Base-by-base conservation (phyloP, 2,797 vertebrate genomes). In the Urophycis tenuis region DNA sequence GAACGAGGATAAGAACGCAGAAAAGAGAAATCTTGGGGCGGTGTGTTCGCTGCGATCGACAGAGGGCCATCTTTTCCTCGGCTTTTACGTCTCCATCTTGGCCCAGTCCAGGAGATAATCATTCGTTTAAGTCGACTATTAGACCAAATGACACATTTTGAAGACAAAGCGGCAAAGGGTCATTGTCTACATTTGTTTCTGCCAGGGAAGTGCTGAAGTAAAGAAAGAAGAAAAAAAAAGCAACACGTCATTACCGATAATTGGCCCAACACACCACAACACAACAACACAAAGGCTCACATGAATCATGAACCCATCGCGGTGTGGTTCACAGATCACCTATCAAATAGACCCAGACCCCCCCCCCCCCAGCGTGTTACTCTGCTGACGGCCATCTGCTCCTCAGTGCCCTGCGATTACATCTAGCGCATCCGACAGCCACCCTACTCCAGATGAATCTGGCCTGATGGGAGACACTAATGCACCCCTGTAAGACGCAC, bases 351-450 rank as follows among this genome's bases (percentile, higher is more conserved):
- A 60, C 53, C 53, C 53, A 17, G 35, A 36, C 35, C 35, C 45
- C 35, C 35, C 35, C 35, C 35, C 35, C 35, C 35, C 35, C 35
- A 0, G 17, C 22, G 53, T 60, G 45, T 25, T n/a, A n/a, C 53
- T 60, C 19, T 60, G 53, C n/a, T 6, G 53, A 34, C 33, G 15
- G 83, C 76, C 78, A 84, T 87, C 87, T 88, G 85, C 80, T 32
- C 69, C 33, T 85, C 78, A 53, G 74, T 74, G 83, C 82, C 76
- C 80, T 64, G 36, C 80, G 84, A 89, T 86, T 72, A 81, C 72
- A 89, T 90, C 85, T 80, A 19, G 75, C 72, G 79, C 81, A 87
- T 70, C 53, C 11, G 75, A 29, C 74, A 84, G 77, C 73, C 75
- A 71, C 74, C 70, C 74, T 49, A 45, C 41, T 74, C 53, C 25